Evolutionary conservation across 2,797 vertebrate genomes (phyloP).

Genomic region (Sandelia bainsii): DNA sequence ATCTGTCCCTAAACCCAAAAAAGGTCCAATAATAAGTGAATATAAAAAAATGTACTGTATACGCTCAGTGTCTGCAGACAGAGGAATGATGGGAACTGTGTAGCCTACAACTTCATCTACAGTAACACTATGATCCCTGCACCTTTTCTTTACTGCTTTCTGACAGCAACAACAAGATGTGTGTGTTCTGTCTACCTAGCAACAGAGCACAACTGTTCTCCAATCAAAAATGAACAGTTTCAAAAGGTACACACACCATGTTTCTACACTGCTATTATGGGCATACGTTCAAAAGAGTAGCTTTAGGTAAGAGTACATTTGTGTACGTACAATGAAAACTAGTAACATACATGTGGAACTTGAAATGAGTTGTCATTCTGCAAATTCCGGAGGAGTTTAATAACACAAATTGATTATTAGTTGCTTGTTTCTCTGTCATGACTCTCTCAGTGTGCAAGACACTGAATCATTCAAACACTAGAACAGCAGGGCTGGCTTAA

Average conservation of each 20-base stretch:
- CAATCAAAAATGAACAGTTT: conserved; percentile 50
- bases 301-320: not conserved
- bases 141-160: conserved; percentile 1
- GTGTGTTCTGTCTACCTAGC: conserved; percentile 65
- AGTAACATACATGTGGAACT: not conserved
- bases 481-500: conserved; percentile 34
- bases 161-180: conserved; percentile 33
- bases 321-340: not conserved
- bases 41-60: not conserved
- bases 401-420: not conserved
- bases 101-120: conserved; percentile 2
- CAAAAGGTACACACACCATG: conserved; percentile 17
- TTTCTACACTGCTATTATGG: not conserved
- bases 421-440: conserved; percentile 11
- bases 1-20: not conserved
- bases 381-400: conserved; percentile 7
- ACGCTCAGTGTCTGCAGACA: not conserved
- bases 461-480: conserved; percentile 28
- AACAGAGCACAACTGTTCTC: conserved; percentile 66
- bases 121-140: not conserved
- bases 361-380: not conserved
- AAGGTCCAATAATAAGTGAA: not conserved
- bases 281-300: not conserved
- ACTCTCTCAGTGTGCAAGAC: not conserved
- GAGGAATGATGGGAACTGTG: conserved; percentile 21